Evolutionary conservation across 1,140 invertebrate species (phyloP).

Genomic region (Cotesia vestalis): DNA sequence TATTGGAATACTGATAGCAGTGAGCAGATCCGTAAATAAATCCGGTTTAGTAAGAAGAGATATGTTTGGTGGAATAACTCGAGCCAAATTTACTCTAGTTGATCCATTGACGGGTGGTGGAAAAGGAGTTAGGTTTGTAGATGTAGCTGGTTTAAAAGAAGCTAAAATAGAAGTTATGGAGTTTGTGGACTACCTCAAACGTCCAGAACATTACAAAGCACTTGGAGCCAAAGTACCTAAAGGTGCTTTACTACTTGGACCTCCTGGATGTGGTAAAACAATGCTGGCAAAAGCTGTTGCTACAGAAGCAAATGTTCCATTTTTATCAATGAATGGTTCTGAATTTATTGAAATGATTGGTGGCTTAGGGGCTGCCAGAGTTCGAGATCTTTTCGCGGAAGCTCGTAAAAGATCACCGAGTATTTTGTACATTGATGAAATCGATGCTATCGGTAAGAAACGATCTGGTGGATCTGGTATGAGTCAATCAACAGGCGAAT

Average conservation of each 20-base stretch:
- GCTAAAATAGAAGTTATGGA: slow-evolving; percentile 98
- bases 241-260: slow-evolving; percentile 77
- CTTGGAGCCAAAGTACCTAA: slow-evolving; percentile 89
- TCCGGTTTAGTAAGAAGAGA: slow-evolving; percentile 28
- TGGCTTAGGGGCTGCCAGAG: slow-evolving; percentile 89
- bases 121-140: slow-evolving; percentile 89
- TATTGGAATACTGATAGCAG: slow-evolving; percentile 12
- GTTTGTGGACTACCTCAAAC: slow-evolving; percentile 97
- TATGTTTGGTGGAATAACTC: slow-evolving; percentile 75
- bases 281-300: slow-evolving; percentile 91
- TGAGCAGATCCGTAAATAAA: background rate
- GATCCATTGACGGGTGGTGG: slow-evolving; percentile 84
- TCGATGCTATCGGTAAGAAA: slow-evolving; percentile 95
- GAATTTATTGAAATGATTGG: slow-evolving; percentile 97
- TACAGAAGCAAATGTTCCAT: slow-evolving; percentile 88
- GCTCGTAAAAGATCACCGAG: slow-evolving; percentile 88
- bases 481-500: slow-evolving; percentile 78
- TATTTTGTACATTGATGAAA: slow-evolving; percentile 99
- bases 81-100: slow-evolving; percentile 91
- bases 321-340: slow-evolving; percentile 91
- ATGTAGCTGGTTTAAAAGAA: slow-evolving; percentile 96
- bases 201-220: slow-evolving; percentile 87
- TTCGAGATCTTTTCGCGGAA: slow-evolving; percentile 93
- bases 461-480: slow-evolving; percentile 68
- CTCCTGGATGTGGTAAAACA: slow-evolving; percentile 93